Conservation (phyloP, 2,113 vertebrate genomes). For the Hucho hucho region DNA sequence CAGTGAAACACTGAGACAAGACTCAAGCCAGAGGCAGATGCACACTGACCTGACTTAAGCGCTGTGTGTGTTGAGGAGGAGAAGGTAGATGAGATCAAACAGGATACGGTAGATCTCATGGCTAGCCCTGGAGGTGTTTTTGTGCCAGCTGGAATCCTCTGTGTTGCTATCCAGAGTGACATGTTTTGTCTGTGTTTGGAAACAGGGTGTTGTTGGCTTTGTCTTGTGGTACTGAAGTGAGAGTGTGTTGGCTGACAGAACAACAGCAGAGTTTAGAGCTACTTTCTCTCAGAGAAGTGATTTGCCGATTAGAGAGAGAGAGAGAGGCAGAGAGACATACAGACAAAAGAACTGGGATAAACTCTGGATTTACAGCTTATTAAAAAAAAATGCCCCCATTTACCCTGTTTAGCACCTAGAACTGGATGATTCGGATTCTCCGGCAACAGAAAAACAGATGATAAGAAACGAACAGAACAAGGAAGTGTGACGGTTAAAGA, state of each 20-base stretch:
- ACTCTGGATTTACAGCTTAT: constrained; percentile 28
- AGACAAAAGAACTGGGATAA: constrained; percentile 36
- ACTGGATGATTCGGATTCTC: constrained; percentile 1
- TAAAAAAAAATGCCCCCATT: constrained; percentile 66
- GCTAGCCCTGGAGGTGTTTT: background rate
- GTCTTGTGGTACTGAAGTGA: background rate
- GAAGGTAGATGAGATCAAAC: background rate
- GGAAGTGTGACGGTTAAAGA: constrained; percentile 59
- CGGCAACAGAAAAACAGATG: constrained; percentile 18
- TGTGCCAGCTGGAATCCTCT: background rate
- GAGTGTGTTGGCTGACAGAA: constrained; percentile 24
- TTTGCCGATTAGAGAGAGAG: background rate
- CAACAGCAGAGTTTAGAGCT: background rate
- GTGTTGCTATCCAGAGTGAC: background rate
- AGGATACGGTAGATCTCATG: background rate
- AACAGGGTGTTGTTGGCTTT: background rate
- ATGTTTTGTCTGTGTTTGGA: background rate
- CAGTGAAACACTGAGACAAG: background rate
- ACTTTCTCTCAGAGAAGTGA: background rate
- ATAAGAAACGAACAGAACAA: constrained; percentile 56
- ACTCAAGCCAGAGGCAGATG: constrained; percentile 43
- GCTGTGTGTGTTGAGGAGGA: constrained; percentile 21
- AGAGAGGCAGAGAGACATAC: background rate
- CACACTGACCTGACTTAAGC: constrained; percentile 38
- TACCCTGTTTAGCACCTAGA: constrained; percentile 48